Base-by-base conservation (phyloP, 2,113 vertebrate species). In the Uria lomvia region DNA sequence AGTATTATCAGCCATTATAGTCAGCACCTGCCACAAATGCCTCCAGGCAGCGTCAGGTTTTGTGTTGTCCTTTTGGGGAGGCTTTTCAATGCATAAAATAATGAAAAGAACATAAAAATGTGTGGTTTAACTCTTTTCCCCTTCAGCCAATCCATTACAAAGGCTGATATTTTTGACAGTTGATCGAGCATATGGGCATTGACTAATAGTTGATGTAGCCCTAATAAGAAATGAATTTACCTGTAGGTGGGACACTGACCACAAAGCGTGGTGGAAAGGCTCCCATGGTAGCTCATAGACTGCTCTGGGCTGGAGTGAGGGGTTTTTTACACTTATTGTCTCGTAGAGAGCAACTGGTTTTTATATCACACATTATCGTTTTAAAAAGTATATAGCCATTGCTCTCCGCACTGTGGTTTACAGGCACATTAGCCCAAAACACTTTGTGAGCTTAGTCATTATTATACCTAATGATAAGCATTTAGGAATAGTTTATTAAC, bases 401-500 rank as follows among this genome's bases (percentile, higher is more conserved):
- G 38, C 29, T 87, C 14, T 87, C 10, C 32, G 22, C 38, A 32
- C 68, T 79, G 19, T 79, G 36, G 53, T 87, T 91, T 89, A 75
- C n/a, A 76, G 66, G 49, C 73, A 73, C 32, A 59, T 47, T 87
- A 71, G 56, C 53, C 91, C 0, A 0, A 79, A 96, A 89, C 38
- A 23, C 56, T 95, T 83, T 12, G 50, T 60, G 74, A 92, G 36
- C 22, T 62, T 50, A 82, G 36, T 73, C 49, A n/a, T 87, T 89
- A 93, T 92, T 93, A 85, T 15, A 65, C 30, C 30, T 85, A 92
- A 94, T 85, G 83, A 78, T 92, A 81, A 94, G 12, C 58, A 76
- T 55, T 92, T 92, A 94, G 53, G 53, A 91, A 94, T 75, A 86
- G 58, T 85, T 91, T 94, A 43, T 86, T 93, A 93, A 81, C 83